Percentiles rank a stretch among this genome's conserved stretches.
Evolutionary conservation across 1,140 invertebrate genomes (phyloP).

Genomic region (Teleopsis dalmanni): DNA sequence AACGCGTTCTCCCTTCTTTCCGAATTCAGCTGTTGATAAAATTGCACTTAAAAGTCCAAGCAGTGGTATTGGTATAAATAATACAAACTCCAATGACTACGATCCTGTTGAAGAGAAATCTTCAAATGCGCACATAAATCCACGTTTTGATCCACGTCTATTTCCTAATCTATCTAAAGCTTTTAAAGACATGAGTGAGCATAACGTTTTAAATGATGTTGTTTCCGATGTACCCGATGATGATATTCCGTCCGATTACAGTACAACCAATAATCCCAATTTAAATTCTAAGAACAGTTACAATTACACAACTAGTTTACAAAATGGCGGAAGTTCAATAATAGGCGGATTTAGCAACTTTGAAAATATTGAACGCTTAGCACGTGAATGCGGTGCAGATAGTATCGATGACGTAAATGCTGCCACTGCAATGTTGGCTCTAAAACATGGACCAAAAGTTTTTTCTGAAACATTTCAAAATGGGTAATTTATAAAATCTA

Average conservation of each 20-base stretch:
- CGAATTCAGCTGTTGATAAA: conserved; percentile 49
- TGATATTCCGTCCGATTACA: conserved; percentile 24
- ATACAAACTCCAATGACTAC: conserved; percentile 1
- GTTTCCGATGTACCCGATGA: conserved; percentile 20
- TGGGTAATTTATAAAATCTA: conserved; percentile 24
- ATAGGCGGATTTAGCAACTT: conserved; percentile 26
- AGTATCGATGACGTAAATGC: conserved; percentile 68
- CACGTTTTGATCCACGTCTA: conserved; percentile 37
- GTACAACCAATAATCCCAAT: conserved; percentile 21
- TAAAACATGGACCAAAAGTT: conserved; percentile 61
- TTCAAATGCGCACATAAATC: conserved; percentile 18
- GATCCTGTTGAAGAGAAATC: conserved; percentile 11
- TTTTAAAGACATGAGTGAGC: conserved; percentile 27
- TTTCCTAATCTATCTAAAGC: conserved; percentile 38
- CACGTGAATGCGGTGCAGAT: conserved; percentile 43
- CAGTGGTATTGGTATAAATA: neutral
- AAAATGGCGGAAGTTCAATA: conserved; percentile 10
- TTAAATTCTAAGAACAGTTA: conserved; percentile 10
- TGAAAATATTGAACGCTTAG: conserved; percentile 27
- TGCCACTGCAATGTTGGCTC: conserved; percentile 71
- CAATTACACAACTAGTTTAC: conserved; percentile 19
- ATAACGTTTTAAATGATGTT: conserved; percentile 10
- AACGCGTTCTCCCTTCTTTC: conserved; percentile 74
- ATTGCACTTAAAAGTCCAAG: conserved; percentile 35
- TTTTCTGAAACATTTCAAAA: conserved; percentile 40